These are phyloP conservation scores for Xenopus laevis DNA, from an alignment of 2,113 vertebrate genomes.

Conservation along the genomic window DNA sequence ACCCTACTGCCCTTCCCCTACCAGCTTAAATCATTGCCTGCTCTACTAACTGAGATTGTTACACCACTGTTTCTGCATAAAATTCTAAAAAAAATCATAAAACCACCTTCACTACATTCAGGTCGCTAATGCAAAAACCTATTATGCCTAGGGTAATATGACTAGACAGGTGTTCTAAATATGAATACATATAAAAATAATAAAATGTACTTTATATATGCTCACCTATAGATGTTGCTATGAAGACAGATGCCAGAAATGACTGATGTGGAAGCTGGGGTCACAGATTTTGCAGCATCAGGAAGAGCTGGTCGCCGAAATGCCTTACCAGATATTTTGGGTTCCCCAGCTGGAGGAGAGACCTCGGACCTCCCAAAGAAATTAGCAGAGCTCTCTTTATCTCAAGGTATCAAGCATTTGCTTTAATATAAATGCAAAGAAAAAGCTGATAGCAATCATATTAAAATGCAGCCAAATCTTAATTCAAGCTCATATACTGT, in stretches of 20 bases:
- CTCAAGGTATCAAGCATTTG: constrained; percentile 63
- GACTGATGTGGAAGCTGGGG: constrained; percentile 82
- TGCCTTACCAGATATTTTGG: constrained; percentile 79
- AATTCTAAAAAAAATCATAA: no score
- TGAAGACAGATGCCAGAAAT: constrained; percentile 75
- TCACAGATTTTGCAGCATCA: constrained; percentile 76
- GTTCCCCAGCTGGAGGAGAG: constrained; percentile 58
- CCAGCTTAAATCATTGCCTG: no score
- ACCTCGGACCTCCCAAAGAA: constrained; percentile 70
- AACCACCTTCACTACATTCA: no score
- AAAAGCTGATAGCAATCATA: no score
- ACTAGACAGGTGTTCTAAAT: no score
- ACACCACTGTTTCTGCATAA: no score
- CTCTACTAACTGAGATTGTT: no score
- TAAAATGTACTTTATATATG: constrained; percentile 30
- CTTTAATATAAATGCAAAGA: constrained; percentile 1
- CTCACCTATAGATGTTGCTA: constrained; percentile 69
- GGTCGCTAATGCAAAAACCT: no score
- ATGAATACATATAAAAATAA: neutral
- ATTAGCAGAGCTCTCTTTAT: constrained; percentile 69
- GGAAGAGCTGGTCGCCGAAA: constrained; percentile 79
- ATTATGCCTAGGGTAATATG: no score
- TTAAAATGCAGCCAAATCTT: no score
- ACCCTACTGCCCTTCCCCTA: no score
- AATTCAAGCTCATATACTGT: no score